These are phyloP conservation scores for Sympetrum striolatum DNA, from an alignment of 2,888 invertebrate species.

Conservation along the genomic window DNA sequence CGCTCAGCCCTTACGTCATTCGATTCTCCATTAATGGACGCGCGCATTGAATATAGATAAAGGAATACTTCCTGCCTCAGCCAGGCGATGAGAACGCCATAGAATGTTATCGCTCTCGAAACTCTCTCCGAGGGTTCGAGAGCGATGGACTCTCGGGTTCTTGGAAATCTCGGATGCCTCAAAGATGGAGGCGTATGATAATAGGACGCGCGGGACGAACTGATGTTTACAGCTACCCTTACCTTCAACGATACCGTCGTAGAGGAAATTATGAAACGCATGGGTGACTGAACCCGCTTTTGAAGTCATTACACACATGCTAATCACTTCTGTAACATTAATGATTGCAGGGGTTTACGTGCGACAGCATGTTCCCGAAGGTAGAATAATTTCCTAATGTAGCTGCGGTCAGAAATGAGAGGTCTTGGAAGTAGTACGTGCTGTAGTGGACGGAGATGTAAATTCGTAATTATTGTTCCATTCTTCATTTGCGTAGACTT, in stretches of 20 bases:
- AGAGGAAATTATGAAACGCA: not conserved
- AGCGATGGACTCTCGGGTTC: not conserved
- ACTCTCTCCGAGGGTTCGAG: not conserved
- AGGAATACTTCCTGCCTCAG: not conserved
- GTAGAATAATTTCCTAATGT: too few relatives aligned
- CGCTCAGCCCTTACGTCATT: not conserved
- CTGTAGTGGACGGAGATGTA: too few relatives aligned
- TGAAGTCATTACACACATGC: not conserved
- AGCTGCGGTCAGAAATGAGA: too few relatives aligned
- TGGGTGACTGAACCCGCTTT: not conserved
- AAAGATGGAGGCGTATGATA: not conserved
- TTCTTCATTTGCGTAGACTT: too few relatives aligned
- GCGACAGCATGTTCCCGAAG: not conserved
- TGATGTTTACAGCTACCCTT: not conserved
- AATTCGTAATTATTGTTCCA: too few relatives aligned
- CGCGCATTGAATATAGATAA: not conserved
- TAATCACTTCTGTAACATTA: not conserved
- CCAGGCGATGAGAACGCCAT: not conserved
- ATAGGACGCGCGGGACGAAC: not conserved
- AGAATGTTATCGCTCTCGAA: not conserved
- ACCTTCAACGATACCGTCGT: not conserved
- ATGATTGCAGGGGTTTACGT: not conserved
- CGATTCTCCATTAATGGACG: not conserved
- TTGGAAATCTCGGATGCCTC: not conserved
- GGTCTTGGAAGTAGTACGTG: too few relatives aligned